Evolutionary conservation across 2,113 vertebrate species (phyloP).

Genomic region (Catagonus wagneri): DNA sequence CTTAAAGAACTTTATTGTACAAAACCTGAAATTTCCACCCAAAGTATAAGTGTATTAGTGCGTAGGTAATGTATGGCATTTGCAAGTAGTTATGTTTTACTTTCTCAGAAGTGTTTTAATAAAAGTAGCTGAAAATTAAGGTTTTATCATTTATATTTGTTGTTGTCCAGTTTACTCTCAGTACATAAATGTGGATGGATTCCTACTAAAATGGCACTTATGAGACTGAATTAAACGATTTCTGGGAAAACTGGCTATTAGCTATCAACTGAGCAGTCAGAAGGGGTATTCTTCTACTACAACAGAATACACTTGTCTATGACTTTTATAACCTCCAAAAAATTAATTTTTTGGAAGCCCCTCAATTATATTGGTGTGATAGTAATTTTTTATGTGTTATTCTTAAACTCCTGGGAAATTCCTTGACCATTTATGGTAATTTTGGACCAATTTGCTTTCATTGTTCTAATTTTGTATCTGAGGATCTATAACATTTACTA

Average conservation of each 20-base stretch:
- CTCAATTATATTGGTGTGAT: background rate
- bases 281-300: background rate
- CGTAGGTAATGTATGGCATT: background rate
- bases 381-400: background rate
- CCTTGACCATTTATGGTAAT: background rate
- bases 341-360: constrained; percentile 1
- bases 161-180: constrained; percentile 6
- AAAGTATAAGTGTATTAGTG: background rate
- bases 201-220: background rate
- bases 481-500: background rate
- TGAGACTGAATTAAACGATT: background rate
- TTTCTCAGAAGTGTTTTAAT: background rate
- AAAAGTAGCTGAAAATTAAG: constrained; percentile 6
- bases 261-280: background rate
- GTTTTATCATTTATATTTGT: background rate
- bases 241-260: background rate
- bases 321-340: background rate
- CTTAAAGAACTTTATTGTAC: background rate
- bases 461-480: background rate
- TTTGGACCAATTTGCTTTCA: background rate
- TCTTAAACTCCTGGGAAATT: background rate
- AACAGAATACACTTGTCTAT: background rate
- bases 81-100: background rate
- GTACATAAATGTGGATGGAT: background rate
- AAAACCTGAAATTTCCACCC: background rate